A percentile compares a stretch with the other conserved stretches of the same genome.
Conservation (phyloP, 2,888 invertebrate genomes). For the Adelphocoris suturalis region DNA sequence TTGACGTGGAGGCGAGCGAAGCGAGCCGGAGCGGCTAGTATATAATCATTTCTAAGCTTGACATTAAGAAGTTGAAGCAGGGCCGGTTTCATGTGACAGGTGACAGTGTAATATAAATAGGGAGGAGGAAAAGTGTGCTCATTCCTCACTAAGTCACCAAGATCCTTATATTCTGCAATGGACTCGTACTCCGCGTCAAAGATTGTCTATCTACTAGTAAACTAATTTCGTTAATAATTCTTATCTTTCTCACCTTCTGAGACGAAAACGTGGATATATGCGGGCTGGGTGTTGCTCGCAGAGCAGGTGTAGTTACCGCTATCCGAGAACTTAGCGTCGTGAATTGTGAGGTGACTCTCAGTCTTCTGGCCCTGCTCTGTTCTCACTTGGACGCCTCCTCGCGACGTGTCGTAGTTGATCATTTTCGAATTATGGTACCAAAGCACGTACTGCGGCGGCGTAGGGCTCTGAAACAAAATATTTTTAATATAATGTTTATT, state of each 20-base stretch:
- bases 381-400: constrained; percentile 89
- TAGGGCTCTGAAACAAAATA: constrained; percentile 88
- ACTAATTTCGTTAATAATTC: not conserved
- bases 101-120: no score
- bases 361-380: constrained; percentile 92
- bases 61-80: no score
- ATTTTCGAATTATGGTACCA: constrained; percentile 97
- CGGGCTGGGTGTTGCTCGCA: constrained; percentile 93
- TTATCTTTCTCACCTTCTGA: constrained; percentile 86
- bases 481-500: no score
- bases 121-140: no score
- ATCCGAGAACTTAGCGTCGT: constrained; percentile 89
- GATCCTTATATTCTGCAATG: no score
- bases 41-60: no score
- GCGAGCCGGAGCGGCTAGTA: no score
- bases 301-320: constrained; percentile 95
- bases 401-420: constrained; percentile 93
- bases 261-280: constrained; percentile 93
- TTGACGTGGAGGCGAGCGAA: no score
- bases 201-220: no score
- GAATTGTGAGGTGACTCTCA: constrained; percentile 91
- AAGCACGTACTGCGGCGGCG: constrained; percentile 95
- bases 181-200: no score
- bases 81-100: no score
- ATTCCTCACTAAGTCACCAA: no score